Percentiles rank a stretch among this genome's conserved stretches.
Evolutionary conservation across 2,888 invertebrate species (phyloP).

Genomic region (Pyrrhosoma nymphula): DNA sequence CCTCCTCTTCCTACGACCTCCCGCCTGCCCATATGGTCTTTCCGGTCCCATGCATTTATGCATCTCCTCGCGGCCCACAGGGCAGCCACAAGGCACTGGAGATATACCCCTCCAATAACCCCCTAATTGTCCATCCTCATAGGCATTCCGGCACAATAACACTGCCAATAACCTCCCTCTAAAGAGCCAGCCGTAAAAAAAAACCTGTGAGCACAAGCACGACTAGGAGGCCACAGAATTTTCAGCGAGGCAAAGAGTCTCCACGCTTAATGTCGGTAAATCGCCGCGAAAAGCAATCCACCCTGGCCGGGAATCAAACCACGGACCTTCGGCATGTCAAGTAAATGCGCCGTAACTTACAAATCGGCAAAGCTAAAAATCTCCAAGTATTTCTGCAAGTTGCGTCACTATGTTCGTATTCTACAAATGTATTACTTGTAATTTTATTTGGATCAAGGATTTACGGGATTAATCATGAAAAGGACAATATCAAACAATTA

Average conservation of each 20-base stretch:
- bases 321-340: too few relatives aligned
- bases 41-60: conserved; percentile 30
- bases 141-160: background rate
- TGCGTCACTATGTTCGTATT: too few relatives aligned
- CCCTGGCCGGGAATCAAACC: too few relatives aligned
- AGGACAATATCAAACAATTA: too few relatives aligned
- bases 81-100: background rate
- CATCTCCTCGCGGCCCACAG: background rate
- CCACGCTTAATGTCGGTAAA: background rate
- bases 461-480: too few relatives aligned
- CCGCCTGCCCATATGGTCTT: conserved; percentile 38
- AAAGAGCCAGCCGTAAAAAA: background rate
- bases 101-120: background rate
- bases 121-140: conserved; percentile 38
- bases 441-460: too few relatives aligned
- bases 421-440: too few relatives aligned
- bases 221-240: background rate
- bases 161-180: background rate
- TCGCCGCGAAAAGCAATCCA: too few relatives aligned
- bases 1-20: background rate
- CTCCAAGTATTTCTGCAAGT: too few relatives aligned
- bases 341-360: too few relatives aligned
- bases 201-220: background rate
- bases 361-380: too few relatives aligned
- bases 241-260: background rate